Evolutionary conservation across 2,888 invertebrate species (phyloP), one percentile per base, ranked within the genome.

Genomic region (Andrena dorsata): DNA sequence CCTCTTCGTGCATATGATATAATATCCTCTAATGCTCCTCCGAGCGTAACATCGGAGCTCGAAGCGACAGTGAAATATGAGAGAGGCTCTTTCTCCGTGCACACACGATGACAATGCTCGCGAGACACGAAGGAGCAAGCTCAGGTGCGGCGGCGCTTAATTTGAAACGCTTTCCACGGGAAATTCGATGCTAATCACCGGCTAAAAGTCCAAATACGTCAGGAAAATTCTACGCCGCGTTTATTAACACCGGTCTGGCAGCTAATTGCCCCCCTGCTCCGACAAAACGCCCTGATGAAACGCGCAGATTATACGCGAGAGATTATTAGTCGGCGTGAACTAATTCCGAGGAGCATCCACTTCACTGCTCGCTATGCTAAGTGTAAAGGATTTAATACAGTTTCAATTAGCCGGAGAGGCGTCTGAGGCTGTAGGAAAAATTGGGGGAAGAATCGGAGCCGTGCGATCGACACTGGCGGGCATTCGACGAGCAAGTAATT

Each of bases 61-160:
- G 53, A 63, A 69, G 79, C 82, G 85, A 85, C 85, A 82, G 74
- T 83, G 77, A 87, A 87, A 82, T 83, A 87, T 80, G 60, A 69
- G 32, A 69, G 30, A 23, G 35, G 23, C 68, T 58, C 63, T 81
- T 81, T 68, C 76, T 66, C 69, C 64, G 70, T 20, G 64, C 72
- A 58, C 77, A 51, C 69, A 56, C 68, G 49, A 61, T 61, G 71
- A 60, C 70, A 56, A 64, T 61, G 51, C 79, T 73, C 76, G 78
- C 81, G 76, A 73, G 64, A 56, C 10, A 61, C 32, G 8, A 20
- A 56, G 16, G 68, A 51, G 69, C 65, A 86, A 85, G 85, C 90
- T 86, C 91, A 92, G 92, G 90, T 92, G 91, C 80, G 81, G 65
- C 78, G 83, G 72, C 76, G 88, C 82, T 91, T 91, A 92, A 92